Evolutionary conservation across 2,113 vertebrate genomes (phyloP), one percentile per base, ranked within the genome.

Genomic region (Synchiropus splendidus): DNA sequence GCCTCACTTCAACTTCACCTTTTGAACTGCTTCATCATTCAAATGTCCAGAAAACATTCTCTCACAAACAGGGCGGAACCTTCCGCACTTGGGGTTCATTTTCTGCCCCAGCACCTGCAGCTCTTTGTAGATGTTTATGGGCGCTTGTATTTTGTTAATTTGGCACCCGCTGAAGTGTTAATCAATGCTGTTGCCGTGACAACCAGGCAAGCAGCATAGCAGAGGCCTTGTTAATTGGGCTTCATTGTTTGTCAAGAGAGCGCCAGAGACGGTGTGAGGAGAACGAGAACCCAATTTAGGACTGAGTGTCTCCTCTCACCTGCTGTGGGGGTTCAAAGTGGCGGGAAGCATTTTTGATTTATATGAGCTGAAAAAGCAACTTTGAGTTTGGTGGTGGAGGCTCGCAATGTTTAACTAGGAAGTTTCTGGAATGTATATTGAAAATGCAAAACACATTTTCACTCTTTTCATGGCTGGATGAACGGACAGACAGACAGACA

Each of bases 181-280:
- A 86, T 87, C 84, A 85, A 78, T 66, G 69, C 58, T 42, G 88
- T 91, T 88, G 86, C 89, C 83, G 78, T 83, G 81, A 82, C 67
- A 85, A 91, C 86, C 2, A 66, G 79, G 83, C 84, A 87, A 88
- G 84, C 80, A 84, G 81, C 82, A 42, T 81, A 76, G 83, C 80
- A 66, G 37, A 47, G 43, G 36, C 30, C n/a, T 45, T 14, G 41
- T 42, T 47, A 14, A 51, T 55, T 46, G 15, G 14, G 10, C 34
- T 55, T 30, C 13, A 16, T 37, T 62, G 42, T 51, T 46, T 38
- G 13, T 9, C 44, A 36, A 42, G 30, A 42, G n/a, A 14, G 16
- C 38, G 9, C 37, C 6, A 15, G 21, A 14, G 32, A 35, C 12
- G n/a, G 9, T 35, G 31, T 32, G 31, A 12, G 12, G 31, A 32